Percentiles rank a stretch among this genome's conserved stretches.
Conservation (phyloP, 2,888 invertebrate genomes). For the Lycocerus yunnanus region DNA sequence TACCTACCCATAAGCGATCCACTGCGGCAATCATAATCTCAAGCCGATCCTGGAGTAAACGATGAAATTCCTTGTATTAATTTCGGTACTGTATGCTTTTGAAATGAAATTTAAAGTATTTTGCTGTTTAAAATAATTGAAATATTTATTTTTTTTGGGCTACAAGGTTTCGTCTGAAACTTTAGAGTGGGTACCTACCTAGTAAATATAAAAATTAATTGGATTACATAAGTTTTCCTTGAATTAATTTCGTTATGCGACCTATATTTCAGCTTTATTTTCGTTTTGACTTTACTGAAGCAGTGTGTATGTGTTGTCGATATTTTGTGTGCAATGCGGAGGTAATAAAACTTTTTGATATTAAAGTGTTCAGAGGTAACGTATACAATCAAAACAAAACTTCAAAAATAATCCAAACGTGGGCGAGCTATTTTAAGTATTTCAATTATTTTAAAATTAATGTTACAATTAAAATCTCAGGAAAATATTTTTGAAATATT, state of each 20-base stretch:
- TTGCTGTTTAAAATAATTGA: background rate
- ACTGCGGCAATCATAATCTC: background rate
- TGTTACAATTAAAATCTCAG: conserved; percentile 24
- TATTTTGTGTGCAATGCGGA: background rate
- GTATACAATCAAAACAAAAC: background rate
- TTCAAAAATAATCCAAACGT: conserved; percentile 36
- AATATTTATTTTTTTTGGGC: background rate
- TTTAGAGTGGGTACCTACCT: background rate
- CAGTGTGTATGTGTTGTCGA: background rate
- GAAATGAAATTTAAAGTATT: background rate
- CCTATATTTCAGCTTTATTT: background rate
- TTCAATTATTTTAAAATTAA: conserved; percentile 31
- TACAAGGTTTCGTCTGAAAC: background rate
- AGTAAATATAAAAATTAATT: background rate
- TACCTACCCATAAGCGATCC: too few relatives aligned
- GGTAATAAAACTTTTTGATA: background rate
- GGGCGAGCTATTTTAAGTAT: conserved; percentile 32
- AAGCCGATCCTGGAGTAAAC: too few relatives aligned
- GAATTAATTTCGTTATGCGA: background rate
- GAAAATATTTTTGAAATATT: conserved; percentile 30
- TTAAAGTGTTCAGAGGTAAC: background rate
- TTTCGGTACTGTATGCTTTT: background rate
- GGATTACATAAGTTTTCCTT: background rate
- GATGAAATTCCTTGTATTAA: background rate
- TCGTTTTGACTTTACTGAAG: background rate